Evolutionary conservation across 2,888 invertebrate genomes (phyloP), one percentile per base, ranked within the genome.

Genomic region (Asteroscopus sphinx): DNA sequence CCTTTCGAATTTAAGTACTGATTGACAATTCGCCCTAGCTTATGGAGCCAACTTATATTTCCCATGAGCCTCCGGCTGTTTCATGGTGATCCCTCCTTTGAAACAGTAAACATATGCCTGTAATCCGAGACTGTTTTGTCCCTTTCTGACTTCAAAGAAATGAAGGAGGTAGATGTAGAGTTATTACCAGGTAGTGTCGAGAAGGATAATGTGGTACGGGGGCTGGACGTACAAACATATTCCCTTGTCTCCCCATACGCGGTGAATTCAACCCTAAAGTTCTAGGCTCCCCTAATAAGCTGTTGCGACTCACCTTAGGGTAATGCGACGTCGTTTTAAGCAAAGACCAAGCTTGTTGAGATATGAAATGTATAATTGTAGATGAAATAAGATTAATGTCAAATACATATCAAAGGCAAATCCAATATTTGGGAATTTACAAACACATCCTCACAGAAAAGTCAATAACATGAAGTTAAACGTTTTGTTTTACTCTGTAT

Each of bases 261-360:
- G 82, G 89, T 86, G 86, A 89, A 89, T 85, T 85, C 89, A 84
- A 91, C 92, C 93, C 91, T 88, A 90, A 92, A 93, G 87, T 93
- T 93, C 88, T 90, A 89, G 90, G 87, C 89, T 90, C 92, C 93
- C 92, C 91, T 93, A 93, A 93, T 92, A 93, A 93, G 92, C 89
- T 83, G 83, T 83, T 82, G 82, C 87, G 86, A 90, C 89, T 90
- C 90, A 92, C 92, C 91, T 92, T 87, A 86, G 90, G 90, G 91
- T 85, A 85, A 77, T 77, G 76, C 79, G 77, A 74, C 73, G 77
- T 81, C 74, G 75, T 68, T 77, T 45, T 59, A 47, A 33, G 49
- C 85, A 87, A 76, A 89, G 89, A 89, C 64, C 72, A 67, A 45
- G 39, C 58, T 13, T 8, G 28, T 32, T 48, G 33, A 73, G 60